Conservation (phyloP, 2,113 vertebrate species). For the Varanus komodoensis region DNA sequence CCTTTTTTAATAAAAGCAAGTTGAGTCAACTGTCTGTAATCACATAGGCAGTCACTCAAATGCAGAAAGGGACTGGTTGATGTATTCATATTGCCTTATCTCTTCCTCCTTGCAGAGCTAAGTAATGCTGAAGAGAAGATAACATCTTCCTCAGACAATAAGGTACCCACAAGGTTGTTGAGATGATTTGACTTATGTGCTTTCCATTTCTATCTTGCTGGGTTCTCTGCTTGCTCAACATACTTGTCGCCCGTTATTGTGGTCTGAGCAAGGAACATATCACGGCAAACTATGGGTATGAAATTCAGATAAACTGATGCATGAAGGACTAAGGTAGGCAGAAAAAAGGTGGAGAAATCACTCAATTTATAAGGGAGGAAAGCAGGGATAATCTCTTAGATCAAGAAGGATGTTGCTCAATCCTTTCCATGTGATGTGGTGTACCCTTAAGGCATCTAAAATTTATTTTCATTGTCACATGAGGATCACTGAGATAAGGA, state of each 20-base stretch:
- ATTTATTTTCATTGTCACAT: constrained; percentile 26
- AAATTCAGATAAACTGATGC: constrained; percentile 9
- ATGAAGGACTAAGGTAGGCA: not conserved
- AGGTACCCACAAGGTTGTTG: not conserved
- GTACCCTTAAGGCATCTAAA: constrained; percentile 2
- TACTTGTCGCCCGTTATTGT: constrained; percentile 81
- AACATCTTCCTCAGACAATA: constrained; percentile 52
- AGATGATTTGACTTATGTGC: not conserved
- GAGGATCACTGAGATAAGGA: constrained; percentile 21
- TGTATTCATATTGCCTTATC: constrained; percentile 55
- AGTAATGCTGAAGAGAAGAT: constrained; percentile 53
- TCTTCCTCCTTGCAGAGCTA: constrained; percentile 54
- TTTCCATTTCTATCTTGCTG: constrained; percentile 47
- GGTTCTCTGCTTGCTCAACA: constrained; percentile 73
- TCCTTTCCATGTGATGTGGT: not conserved
- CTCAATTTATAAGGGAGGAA: not conserved
- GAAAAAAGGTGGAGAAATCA: constrained; percentile 17
- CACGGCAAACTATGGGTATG: not conserved
- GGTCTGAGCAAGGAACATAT: constrained; percentile 61
- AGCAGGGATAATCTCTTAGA: not conserved
- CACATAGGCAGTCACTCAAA: constrained; percentile 6
- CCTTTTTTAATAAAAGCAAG: not conserved
- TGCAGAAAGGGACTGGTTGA: constrained; percentile 36
- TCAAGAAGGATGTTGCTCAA: constrained; percentile 15
- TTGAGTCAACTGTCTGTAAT: not conserved